A percentile compares a stretch with the other conserved stretches of the same genome.
phyloP scores from a whole-genome alignment of 2,888 invertebrate species.

The Bugula neritina region DNA sequence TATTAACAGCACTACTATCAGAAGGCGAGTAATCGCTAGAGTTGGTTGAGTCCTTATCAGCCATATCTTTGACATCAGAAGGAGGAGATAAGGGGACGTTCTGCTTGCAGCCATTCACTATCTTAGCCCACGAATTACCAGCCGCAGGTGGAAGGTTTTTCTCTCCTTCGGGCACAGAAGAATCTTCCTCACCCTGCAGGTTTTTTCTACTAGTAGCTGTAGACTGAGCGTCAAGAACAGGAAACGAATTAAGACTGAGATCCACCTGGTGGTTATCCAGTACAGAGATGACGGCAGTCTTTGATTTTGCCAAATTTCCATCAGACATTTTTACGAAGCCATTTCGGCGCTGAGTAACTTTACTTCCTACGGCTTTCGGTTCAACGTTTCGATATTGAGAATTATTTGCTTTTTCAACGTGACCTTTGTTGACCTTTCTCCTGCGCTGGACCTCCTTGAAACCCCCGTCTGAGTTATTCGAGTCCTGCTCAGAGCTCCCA shows the following conservation, averaged over 20 bases:
- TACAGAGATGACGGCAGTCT: neutral
- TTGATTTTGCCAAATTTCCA: neutral
- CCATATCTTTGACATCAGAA: neutral
- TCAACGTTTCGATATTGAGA: neutral
- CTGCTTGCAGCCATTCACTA: neutral
- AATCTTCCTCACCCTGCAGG: neutral
- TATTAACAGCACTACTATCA: neutral
- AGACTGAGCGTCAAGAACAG: neutral
- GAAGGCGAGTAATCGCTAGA: neutral
- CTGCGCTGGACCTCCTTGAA: conserved; percentile 19
- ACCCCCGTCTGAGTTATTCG: neutral
- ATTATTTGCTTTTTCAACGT: neutral
- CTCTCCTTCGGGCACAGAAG: neutral
- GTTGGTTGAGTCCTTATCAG: neutral
- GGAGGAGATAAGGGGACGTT: neutral
- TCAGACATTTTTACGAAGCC: neutral
- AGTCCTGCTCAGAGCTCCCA: neutral
- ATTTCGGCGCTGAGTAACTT: neutral
- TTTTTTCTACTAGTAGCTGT: neutral
- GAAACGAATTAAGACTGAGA: conserved; percentile 18
- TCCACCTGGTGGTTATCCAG: neutral
- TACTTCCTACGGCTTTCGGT: neutral
- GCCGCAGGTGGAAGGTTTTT: no score
- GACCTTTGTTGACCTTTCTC: neutral
- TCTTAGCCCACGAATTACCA: neutral